Base-by-base conservation (phyloP, 2,888 invertebrate genomes). In the Arge pagana region DNA sequence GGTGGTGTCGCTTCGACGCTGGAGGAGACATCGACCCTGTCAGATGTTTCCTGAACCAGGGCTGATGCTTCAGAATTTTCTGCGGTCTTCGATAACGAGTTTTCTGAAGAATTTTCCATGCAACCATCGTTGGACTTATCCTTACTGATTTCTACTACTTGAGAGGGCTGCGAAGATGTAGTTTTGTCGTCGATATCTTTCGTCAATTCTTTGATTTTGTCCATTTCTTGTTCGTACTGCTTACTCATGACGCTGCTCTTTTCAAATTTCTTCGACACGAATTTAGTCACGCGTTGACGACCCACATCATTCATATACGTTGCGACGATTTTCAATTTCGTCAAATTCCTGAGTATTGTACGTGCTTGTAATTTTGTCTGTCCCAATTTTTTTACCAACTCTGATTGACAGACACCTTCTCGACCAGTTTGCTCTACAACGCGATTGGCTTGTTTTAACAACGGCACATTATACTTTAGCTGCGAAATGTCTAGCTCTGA, bases 221-320 rank as follows among this genome's bases (percentile, higher is more conserved):
- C 59, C 51, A 72, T 66, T 54, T 76, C 76, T 16, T 58, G 57
- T 19, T 70, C 58, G 43, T 75, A 66, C 37, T 73, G 68, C 53
- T 70, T 69, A 30, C 63, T 72, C 43, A 72, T 57, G 33, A 60
- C 61, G 37, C 71, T 75, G 4, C 59, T 56, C 24, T 71, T 63
- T 24, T 72, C 71, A 43, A 65, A 74, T 50, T 65, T 72, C 36
- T 69, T 71, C 0, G 74, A 69, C 1, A 78, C 75, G 64, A 71
- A 82, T 66, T 77, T 79, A 7, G 77, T 74, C 1, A 80, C 74
- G 35, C 84, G 74, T 59, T 84, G 83, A 30, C 83, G 76, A 6
- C 84, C 84, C 33, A 78, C 68, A 59, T 83, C 83, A 36, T 80
- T 78, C 68, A 81, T 77, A 55, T 81, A 80, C 1, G 77, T 76